A percentile compares a stretch with the other conserved stretches of the same genome.
phyloP scores from a whole-genome alignment of 2,797 vertebrate genomes.

The Helarctos malayanus region DNA sequence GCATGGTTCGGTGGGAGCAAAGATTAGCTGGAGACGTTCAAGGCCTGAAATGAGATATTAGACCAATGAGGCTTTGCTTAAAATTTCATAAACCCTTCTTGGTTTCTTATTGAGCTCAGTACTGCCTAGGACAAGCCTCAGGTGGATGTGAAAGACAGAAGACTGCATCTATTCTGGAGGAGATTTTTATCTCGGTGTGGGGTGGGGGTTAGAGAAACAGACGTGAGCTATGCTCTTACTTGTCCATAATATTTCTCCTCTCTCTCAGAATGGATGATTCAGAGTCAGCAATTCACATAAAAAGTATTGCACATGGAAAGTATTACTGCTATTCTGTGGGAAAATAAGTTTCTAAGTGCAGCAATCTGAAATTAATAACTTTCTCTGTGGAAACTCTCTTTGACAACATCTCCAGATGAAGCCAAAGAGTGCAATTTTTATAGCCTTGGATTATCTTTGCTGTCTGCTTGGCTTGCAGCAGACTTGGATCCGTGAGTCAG shows the following conservation, averaged over 20 bases:
- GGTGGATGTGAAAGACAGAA: slow-evolving; percentile 25
- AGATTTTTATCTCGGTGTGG: slow-evolving; percentile 17
- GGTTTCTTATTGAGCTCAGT: not conserved
- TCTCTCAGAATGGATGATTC: slow-evolving; percentile 74
- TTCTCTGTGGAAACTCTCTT: slow-evolving; percentile 79
- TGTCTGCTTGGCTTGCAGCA: slow-evolving; percentile 56
- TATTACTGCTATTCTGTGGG: slow-evolving; percentile 75
- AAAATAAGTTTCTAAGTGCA: slow-evolving; percentile 82
- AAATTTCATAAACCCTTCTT: slow-evolving; percentile 54
- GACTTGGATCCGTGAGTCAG: slow-evolving; percentile 23
- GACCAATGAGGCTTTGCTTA: slow-evolving; percentile 33
- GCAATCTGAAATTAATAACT: slow-evolving; percentile 82
- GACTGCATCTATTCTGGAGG: not conserved
- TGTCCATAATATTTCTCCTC: slow-evolving; percentile 63
- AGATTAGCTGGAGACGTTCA: slow-evolving; percentile 51
- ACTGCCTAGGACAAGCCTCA: not conserved
- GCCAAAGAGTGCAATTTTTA: slow-evolving; percentile 68
- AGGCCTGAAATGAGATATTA: slow-evolving; percentile 41
- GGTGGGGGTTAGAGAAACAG: not conserved
- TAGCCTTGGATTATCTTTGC: slow-evolving; percentile 60
- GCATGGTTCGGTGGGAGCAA: not conserved
- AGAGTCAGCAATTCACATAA: slow-evolving; percentile 75
- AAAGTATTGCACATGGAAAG: slow-evolving; percentile 77
- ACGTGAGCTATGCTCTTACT: slow-evolving; percentile 16
- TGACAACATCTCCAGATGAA: slow-evolving; percentile 75